Base-by-base conservation (phyloP, 2,113 vertebrate species). In the Tenebrosternarchus preto region DNA sequence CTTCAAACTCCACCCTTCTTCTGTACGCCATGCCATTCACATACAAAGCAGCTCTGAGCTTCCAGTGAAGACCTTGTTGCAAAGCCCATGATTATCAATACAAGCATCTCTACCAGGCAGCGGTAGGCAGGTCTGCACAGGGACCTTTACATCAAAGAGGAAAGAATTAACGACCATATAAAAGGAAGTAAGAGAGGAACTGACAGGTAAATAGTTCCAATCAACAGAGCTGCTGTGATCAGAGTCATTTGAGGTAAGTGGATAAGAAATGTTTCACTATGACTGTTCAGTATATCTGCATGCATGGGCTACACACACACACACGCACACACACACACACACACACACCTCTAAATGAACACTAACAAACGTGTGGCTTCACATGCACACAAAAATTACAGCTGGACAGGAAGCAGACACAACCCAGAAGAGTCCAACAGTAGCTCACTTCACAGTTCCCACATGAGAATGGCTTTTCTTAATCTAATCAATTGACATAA, bases 51-150 rank as follows among this genome's bases (percentile, higher is more conserved):
- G 20, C 17, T 46, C 46, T n/a, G 17, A 22, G 2, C n/a, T n/a
- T 11, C 9, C 24, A 57, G 36, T 22, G 64, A 33, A 59, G 55
- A 36, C 24, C 29, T 66, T 31, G 61, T n/a, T 60, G 6, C 20
- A 22, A n/a, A 70, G 63, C 9, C 24, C 16, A 78, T 81, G 79
- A 75, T 43, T 76, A 76, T 79, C 39, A 78, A 83, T 78, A n/a
- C 76, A 60, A 46, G 39, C 25, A 5, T n/a, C 31, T 15, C 66
- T 19, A 15, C 8, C 5, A 27, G 29, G 17, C 5, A 25, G 33
- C 20, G 5, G 0, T 2, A 6, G 12, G 9, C 24, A 50, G 31
- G 20, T 24, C 25, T 8, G 24, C 73, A 61, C n/a, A 36, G 59
- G 56, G 57, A n/a, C 3, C n/a, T 0, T 33, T 5, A 27, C 31